phyloP scores from a whole-genome alignment of 1,140 invertebrate species.

The Oedothorax gibbosus region DNA sequence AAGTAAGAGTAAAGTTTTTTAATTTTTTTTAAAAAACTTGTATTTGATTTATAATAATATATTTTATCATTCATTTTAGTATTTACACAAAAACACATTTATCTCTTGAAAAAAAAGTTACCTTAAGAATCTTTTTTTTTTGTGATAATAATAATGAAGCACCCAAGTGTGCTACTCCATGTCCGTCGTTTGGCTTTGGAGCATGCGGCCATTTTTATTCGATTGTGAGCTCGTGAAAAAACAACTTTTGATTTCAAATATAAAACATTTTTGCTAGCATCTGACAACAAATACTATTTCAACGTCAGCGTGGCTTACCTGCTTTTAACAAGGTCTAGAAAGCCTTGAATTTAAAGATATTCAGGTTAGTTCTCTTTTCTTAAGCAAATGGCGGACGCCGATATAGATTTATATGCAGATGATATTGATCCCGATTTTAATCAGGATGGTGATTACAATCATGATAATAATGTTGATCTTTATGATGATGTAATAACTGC shows the following conservation, averaged over 20 bases:
- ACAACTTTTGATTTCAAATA: not conserved
- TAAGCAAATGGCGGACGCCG: constrained; percentile 67
- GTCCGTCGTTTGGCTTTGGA: too few relatives aligned
- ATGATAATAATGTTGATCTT: constrained; percentile 76
- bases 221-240: constrained; percentile 6
- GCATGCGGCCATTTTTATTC: constrained; percentile 17
- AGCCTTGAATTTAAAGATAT: not conserved
- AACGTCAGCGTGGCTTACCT: not conserved
- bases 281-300: constrained; percentile 16
- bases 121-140: too few relatives aligned
- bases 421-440: constrained; percentile 96
- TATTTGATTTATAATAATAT: too few relatives aligned
- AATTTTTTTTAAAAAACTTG: too few relatives aligned
- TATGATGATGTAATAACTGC: constrained; percentile 96
- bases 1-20: too few relatives aligned
- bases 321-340: not conserved
- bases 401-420: constrained; percentile 96
- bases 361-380: not conserved
- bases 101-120: too few relatives aligned
- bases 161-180: too few relatives aligned
- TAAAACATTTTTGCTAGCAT: not conserved
- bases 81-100: too few relatives aligned
- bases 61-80: too few relatives aligned
- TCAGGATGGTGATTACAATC: constrained; percentile 74
- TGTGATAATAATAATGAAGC: too few relatives aligned